A percentile compares a stretch with the other conserved stretches of the same genome.
phyloP scores from a whole-genome alignment of 2,797 vertebrate genomes.

The Acanthiza pusilla region DNA sequence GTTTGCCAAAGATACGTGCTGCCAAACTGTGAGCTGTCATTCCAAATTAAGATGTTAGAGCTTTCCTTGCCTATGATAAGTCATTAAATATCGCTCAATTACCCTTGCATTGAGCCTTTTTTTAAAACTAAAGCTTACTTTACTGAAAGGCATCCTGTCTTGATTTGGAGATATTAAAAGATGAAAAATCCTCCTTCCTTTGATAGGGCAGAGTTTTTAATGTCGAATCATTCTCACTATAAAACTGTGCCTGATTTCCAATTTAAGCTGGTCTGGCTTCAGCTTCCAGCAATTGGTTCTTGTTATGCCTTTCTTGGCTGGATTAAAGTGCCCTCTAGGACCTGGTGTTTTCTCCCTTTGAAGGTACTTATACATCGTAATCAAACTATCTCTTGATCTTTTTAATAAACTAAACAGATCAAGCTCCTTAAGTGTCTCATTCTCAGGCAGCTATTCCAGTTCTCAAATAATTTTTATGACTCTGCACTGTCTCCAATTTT shows the following conservation, averaged over 20 bases:
- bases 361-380: slow-evolving; percentile 62
- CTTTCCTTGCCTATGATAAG: slow-evolving; percentile 14
- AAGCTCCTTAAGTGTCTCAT: slow-evolving; percentile 36
- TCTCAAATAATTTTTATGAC: slow-evolving; percentile 53
- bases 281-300: slow-evolving; percentile 66
- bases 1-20: background rate
- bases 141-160: slow-evolving; percentile 55
- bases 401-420: slow-evolving; percentile 68
- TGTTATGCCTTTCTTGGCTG: slow-evolving; percentile 60
- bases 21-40: slow-evolving; percentile 9
- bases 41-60: slow-evolving; percentile 22
- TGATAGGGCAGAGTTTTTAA: slow-evolving; percentile 49
- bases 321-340: slow-evolving; percentile 69
- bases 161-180: slow-evolving; percentile 61
- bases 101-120: slow-evolving; percentile 8
- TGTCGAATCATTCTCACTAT: slow-evolving; percentile 59
- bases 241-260: slow-evolving; percentile 64
- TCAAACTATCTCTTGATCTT: slow-evolving; percentile 67
- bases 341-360: slow-evolving; percentile 67
- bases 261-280: slow-evolving; percentile 61
- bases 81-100: slow-evolving; percentile 53
- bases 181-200: slow-evolving; percentile 54
- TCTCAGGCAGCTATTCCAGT: slow-evolving; percentile 33
- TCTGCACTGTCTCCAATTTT: slow-evolving; percentile 5
- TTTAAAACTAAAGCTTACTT: slow-evolving; percentile 16